phyloP scores from a whole-genome alignment of 2,113 vertebrate species.

The Chaetodon auriga region DNA sequence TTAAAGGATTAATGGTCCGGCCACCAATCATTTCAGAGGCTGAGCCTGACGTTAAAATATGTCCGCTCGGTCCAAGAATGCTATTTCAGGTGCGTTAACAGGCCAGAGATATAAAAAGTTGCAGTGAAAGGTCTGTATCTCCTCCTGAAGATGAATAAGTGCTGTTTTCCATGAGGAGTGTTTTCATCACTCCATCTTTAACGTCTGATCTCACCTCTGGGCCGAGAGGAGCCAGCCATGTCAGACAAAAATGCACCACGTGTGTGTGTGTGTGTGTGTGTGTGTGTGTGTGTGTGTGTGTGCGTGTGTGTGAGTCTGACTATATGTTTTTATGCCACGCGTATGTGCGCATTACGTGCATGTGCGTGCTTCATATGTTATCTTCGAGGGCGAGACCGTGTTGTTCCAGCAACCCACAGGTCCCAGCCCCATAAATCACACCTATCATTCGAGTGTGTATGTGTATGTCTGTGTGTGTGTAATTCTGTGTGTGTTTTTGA shows the following conservation, averaged over 20 bases:
- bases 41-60: conserved; percentile 51
- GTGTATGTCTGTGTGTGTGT: conserved; percentile 14
- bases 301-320: conserved; percentile 13
- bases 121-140: conserved; percentile 45
- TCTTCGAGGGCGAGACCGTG: conserved; percentile 65
- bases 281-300: conserved; percentile 25
- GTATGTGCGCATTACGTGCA: conserved; percentile 21
- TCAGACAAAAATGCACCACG: conserved; percentile 64
- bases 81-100: conserved; percentile 63
- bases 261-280: conserved; percentile 20
- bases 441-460: conserved; percentile 51
- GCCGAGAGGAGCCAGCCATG: conserved; percentile 58
- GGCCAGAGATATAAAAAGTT: conserved; percentile 21
- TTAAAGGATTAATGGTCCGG: conserved; percentile 56
- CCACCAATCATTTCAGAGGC: conserved; percentile 38
- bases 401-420: conserved; percentile 76
- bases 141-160: conserved; percentile 52
- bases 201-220: conserved; percentile 75
- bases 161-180: conserved; percentile 53
- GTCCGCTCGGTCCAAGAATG: conserved; percentile 40
- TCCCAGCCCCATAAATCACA: conserved; percentile 82
- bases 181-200: conserved; percentile 71
- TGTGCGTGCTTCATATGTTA: conserved; percentile 65
- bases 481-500: conserved; percentile 39
- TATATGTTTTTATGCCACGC: conserved; percentile 37